Conservation (phyloP, 2,113 vertebrate species). For the Peromyscus leucopus region DNA sequence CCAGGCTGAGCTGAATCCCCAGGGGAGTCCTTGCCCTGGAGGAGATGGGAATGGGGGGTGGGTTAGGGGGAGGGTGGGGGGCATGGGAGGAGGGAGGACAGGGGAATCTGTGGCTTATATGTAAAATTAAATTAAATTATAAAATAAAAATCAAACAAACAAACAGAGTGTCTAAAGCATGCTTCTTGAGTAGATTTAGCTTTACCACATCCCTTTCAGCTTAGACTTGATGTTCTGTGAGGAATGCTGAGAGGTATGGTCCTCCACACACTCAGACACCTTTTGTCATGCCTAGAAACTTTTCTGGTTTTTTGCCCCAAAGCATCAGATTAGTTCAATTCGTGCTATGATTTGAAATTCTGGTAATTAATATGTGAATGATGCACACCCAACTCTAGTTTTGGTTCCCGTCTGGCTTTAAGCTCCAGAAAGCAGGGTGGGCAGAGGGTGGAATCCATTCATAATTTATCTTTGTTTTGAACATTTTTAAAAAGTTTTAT, state of each 20-base stretch:
- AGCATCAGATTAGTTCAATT: slow-evolving; percentile 11
- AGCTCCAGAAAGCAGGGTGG: neutral
- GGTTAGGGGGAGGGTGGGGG: too few species aligned
- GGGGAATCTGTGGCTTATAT: too few species aligned
- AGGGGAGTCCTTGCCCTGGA: too few species aligned
- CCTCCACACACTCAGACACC: neutral
- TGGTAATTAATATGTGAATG: neutral
- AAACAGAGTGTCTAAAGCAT: neutral
- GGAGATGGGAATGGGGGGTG: too few species aligned
- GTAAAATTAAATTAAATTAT: too few species aligned
- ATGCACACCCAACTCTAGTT: neutral
- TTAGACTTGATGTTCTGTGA: neutral
- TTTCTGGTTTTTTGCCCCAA: neutral
- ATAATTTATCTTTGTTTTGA: neutral
- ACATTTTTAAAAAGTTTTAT: neutral
- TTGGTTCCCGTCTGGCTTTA: neutral
- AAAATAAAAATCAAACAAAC: too few species aligned
- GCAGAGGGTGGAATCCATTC: neutral
- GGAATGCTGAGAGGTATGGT: neutral
- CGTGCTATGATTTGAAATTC: neutral
- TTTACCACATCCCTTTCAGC: neutral
- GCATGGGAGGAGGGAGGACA: too few species aligned
- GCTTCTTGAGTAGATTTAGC: neutral
- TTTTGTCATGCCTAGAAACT: neutral
- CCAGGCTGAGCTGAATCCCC: too few species aligned